phyloP scores from a whole-genome alignment of 2,888 invertebrate species.

The Latheticus oryzae region DNA sequence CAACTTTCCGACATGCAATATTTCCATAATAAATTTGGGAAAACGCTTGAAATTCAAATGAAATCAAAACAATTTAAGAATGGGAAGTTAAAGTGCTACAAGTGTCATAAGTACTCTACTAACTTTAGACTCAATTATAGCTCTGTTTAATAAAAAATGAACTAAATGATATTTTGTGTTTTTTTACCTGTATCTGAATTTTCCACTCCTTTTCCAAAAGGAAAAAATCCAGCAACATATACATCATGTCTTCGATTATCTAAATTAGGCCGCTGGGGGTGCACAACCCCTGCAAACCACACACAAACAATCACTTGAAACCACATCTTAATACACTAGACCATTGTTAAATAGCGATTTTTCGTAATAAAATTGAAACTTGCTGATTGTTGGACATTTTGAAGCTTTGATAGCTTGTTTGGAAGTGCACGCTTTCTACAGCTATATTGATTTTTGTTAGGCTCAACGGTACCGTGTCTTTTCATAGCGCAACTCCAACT shows the following conservation, averaged over 20 bases:
- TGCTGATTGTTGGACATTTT: background rate
- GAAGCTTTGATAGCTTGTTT: constrained; percentile 14
- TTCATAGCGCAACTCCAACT: constrained; percentile 34
- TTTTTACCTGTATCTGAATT: constrained; percentile 80
- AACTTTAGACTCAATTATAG: no score
- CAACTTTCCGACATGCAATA: no score
- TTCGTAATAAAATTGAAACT: background rate
- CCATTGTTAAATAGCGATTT: constrained; percentile 7
- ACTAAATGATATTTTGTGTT: no score
- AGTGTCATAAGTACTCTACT: no score
- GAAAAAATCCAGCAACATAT: constrained; percentile 94
- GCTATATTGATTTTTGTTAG: constrained; percentile 38
- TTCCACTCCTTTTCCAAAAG: constrained; percentile 86
- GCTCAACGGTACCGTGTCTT: constrained; percentile 14
- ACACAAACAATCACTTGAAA: background rate
- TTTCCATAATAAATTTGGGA: no score
- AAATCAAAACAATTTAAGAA: no score
- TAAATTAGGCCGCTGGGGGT: constrained; percentile 74
- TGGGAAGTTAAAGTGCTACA: no score
- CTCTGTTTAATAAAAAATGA: no score
- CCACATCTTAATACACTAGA: constrained; percentile 27
- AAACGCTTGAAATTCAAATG: no score
- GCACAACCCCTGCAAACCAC: constrained; percentile 12
- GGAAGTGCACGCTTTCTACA: constrained; percentile 35
- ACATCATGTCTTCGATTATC: constrained; percentile 83